Percentiles rank a stretch among this genome's conserved stretches.
Conservation (phyloP, 2,113 vertebrate genomes). For the Dasyurus viverrinus region DNA sequence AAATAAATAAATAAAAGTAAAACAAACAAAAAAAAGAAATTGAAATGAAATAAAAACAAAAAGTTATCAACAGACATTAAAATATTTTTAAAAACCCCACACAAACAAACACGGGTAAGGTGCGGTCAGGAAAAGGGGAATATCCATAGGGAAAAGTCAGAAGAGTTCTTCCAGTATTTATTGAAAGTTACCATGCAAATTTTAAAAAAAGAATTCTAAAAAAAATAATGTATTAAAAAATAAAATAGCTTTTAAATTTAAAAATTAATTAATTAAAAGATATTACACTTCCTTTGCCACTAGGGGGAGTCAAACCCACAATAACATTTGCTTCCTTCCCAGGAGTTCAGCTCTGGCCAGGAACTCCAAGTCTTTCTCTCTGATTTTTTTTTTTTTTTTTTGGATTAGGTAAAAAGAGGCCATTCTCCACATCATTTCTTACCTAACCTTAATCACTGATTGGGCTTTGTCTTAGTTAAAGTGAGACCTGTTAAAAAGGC, state of each 20-base stretch:
- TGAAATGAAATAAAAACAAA: not conserved
- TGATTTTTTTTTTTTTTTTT: too few species aligned
- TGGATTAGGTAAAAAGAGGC: too few species aligned
- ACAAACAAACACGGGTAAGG: not conserved
- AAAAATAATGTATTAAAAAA: not conserved
- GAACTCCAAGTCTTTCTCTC: too few species aligned
- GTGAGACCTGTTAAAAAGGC: too few species aligned
- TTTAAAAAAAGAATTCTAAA: not conserved
- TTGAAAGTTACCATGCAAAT: not conserved
- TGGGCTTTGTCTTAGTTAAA: too few species aligned
- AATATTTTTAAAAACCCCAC: not conserved
- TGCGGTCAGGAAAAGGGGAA: not conserved
- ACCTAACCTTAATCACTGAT: too few species aligned
- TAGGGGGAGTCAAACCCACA: constrained; percentile 14
- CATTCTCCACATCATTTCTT: too few species aligned
- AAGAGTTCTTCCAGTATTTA: not conserved
- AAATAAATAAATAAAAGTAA: too few species aligned
- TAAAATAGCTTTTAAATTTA: not conserved
- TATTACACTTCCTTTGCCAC: constrained; percentile 1
- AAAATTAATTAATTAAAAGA: not conserved
- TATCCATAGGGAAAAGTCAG: not conserved
- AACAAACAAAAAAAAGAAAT: not conserved
- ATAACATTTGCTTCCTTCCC: not conserved
- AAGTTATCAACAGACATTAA: not conserved
- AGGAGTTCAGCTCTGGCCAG: too few species aligned